Conservation (phyloP, 2,113 vertebrate species). For the Halichoeres trimaculatus region DNA sequence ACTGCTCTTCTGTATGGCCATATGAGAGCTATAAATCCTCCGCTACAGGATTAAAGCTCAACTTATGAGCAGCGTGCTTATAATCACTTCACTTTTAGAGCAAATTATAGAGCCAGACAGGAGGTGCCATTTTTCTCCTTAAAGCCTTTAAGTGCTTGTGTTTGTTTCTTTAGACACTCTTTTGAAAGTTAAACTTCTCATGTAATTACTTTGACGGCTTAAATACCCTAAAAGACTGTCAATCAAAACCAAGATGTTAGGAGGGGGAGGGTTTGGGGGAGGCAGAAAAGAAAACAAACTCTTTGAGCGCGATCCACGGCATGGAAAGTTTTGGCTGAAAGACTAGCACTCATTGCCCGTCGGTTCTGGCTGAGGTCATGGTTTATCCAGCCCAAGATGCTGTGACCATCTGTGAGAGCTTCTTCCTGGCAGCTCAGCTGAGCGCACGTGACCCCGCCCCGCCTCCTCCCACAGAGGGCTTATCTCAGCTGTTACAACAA, state of each 20-base stretch:
- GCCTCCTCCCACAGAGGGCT: conserved; percentile 42
- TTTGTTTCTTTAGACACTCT: conserved; percentile 43
- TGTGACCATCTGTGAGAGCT: conserved; percentile 68
- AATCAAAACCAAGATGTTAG: conserved; percentile 14
- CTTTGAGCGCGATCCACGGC: conserved; percentile 1
- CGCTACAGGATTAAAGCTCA: conserved; percentile 66
- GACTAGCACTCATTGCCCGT: conserved; percentile 12
- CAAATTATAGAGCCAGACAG: conserved; percentile 40
- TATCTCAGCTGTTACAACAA: conserved; percentile 42
- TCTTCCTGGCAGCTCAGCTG: conserved; percentile 48
- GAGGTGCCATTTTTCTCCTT: conserved; percentile 30
- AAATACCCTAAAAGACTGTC: conserved; percentile 18
- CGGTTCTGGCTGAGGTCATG: conserved; percentile 40
- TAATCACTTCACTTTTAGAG: conserved; percentile 53
- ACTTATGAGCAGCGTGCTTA: conserved; percentile 54
- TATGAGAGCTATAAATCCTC: conserved; percentile 62
- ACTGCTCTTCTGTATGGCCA: conserved; percentile 48
- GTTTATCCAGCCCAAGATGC: conserved; percentile 58
- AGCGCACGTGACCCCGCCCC: conserved; percentile 39
- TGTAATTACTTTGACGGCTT: conserved; percentile 28
- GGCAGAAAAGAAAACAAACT: conserved; percentile 1
- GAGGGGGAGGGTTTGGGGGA: not conserved
- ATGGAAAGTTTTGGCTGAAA: conserved; percentile 34
- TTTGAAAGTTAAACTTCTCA: conserved; percentile 19
- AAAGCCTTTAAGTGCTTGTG: conserved; percentile 20